Conservation (phyloP, 2,113 vertebrate species). For the Neofelis nebulosa region DNA sequence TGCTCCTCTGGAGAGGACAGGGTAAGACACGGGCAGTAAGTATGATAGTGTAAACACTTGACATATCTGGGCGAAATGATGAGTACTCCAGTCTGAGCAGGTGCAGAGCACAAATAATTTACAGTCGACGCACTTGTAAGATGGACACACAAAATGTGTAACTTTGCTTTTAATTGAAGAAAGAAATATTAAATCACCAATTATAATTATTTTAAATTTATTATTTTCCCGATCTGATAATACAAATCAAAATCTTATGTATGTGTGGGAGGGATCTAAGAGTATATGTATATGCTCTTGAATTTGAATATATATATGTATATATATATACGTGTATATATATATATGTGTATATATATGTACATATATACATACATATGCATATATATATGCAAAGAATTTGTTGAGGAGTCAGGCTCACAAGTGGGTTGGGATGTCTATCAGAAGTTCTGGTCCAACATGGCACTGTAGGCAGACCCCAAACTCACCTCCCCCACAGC, state of each 20-base stretch:
- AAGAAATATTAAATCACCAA: not conserved
- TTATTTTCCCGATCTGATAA: not conserved
- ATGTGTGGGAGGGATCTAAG: not conserved
- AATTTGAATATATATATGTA: not conserved
- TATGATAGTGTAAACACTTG: not conserved
- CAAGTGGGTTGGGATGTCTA: not conserved
- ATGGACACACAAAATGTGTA: not conserved
- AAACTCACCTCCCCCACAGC: too few relatives aligned
- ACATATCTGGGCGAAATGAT: too few relatives aligned
- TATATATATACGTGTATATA: not conserved
- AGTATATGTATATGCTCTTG: not conserved
- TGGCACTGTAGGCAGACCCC: too few relatives aligned
- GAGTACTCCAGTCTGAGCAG: not conserved
- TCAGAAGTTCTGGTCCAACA: too few relatives aligned
- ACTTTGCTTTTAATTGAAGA: not conserved
- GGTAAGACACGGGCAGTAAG: not conserved
- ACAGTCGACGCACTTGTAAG: not conserved
- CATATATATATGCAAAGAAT: not conserved
- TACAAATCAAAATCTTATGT: not conserved
- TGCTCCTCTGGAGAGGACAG: too few relatives aligned
- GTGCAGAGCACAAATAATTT: not conserved
- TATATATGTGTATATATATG: accelerated
- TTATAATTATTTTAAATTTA: not conserved
- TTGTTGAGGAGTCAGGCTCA: not conserved
- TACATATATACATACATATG: too few relatives aligned